phyloP scores from a whole-genome alignment of 92 coral and sea anemone genomes.

The Chrysogorgia sp. region DNA sequence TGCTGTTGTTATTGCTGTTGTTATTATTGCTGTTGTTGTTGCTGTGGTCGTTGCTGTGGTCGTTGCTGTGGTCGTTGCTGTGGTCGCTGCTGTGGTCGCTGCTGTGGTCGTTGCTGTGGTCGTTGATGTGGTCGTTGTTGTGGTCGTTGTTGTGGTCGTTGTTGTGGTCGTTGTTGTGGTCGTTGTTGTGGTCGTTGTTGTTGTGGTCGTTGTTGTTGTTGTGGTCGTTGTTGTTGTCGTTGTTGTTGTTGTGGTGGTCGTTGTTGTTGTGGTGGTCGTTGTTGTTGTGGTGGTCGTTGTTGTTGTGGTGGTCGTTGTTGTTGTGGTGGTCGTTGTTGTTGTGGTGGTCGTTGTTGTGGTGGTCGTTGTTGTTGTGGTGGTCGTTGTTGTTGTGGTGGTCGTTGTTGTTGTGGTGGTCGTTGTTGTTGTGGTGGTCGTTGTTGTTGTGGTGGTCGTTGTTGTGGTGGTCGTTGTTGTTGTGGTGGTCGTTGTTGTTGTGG shows the following conservation, averaged over 20 bases:
- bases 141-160: not conserved
- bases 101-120: not conserved
- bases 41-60: no score
- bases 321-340: slow-evolving; percentile 2
- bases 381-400: not conserved
- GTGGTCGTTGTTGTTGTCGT: slow-evolving; percentile 22
- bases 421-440: not conserved
- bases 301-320: not conserved
- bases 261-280: slow-evolving; percentile 23
- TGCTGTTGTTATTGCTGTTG: no score
- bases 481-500: not conserved
- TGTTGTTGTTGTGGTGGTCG: slow-evolving; percentile 29
- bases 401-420: not conserved
- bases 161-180: not conserved
- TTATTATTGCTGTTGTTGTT: no score
- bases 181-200: not conserved
- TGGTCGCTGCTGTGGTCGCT: not conserved
- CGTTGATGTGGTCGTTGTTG: not conserved
- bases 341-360: not conserved
- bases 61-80: not conserved
- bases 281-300: slow-evolving; percentile 22
- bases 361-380: not conserved
- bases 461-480: no score
- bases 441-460: not conserved
- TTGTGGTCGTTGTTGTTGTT: slow-evolving; percentile 19